phyloP scores from a whole-genome alignment of 2,113 vertebrate species.

The Chaetodon auriga region DNA sequence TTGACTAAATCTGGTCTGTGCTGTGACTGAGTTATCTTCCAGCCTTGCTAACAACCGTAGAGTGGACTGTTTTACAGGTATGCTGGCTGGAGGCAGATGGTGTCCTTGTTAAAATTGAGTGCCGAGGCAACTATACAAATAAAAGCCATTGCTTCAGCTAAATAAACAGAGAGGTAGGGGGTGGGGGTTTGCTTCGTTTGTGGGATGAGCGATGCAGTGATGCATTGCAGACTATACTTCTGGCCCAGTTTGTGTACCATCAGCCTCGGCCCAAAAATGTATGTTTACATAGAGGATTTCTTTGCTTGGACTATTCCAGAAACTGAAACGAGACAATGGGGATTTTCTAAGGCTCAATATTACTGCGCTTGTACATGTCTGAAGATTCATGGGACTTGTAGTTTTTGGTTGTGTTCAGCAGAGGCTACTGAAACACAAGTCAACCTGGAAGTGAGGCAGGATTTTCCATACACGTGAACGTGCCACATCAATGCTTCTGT shows the following conservation, averaged over 20 bases:
- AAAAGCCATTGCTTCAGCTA: constrained; percentile 70
- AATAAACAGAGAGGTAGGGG: constrained; percentile 63
- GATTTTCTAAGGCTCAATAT: background rate
- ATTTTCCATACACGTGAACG: background rate
- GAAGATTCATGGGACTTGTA: background rate
- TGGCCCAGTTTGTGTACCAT: constrained; percentile 56
- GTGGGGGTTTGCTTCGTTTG: constrained; percentile 50
- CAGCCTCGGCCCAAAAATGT: background rate
- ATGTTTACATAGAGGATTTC: constrained; percentile 7
- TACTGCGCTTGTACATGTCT: background rate
- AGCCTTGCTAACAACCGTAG: constrained; percentile 27
- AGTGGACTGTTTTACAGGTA: constrained; percentile 50
- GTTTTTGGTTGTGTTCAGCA: background rate
- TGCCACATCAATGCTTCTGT: background rate
- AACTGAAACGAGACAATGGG: background rate
- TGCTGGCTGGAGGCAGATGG: constrained; percentile 67
- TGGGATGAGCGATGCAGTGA: constrained; percentile 52
- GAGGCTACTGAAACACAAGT: constrained; percentile 1
- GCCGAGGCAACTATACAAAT: constrained; percentile 56
- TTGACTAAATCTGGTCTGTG: background rate
- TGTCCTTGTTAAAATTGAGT: constrained; percentile 47
- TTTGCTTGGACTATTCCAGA: background rate
- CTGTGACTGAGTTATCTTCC: constrained; percentile 5
- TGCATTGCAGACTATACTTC: constrained; percentile 32
- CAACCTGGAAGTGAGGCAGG: background rate